Base-by-base conservation (phyloP, 2,888 invertebrate genomes). In the Drosophila borborema region DNA sequence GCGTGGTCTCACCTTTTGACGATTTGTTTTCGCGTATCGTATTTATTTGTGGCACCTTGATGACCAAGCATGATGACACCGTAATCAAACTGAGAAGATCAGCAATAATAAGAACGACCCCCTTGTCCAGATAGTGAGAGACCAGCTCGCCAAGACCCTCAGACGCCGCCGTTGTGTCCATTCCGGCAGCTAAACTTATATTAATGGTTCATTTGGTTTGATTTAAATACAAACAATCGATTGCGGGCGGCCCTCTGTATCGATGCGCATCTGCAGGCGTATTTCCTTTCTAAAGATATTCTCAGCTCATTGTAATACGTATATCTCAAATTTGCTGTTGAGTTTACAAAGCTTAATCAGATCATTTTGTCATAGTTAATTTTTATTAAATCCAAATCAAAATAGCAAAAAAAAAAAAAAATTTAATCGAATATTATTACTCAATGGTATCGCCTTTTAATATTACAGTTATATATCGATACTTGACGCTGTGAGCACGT, bases 21-120 rank as follows among this genome's bases (percentile, higher is more conserved):
- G 95, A 96, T 92, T 95, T 94, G 59, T 95, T 94, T 75, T 94
- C 93, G 7, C 94, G 89, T 60, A 97, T 94, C 65, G 95, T 95
- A 75, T 95, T 92, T 72, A 98, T 97, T 94, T 98, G 97, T 0
- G 97, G 97, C 58, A 97, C 94, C 94, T 98, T 98, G 80, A 96
- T 93, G 78, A 97, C 94, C 60, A 97, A 94, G 91, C 97, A 97
- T 89, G 96, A 95, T 49, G 95, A 91, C 75, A 98, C 96, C 1
- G 97, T 97, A n/a, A 96, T 93, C 16, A 96, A 91, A 91, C 97
- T 97, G 61, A 97, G 92, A 58, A 94, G 86, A 90, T 96, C 94
- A 3, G 95, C 92, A 28, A 93, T 75, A 58, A 93, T 85, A 23
- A 92, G 78, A 4, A 86, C 81, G n/a, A 91, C 51, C 2, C 92